These are phyloP conservation scores for Masnerella sp. DNA, from an alignment of 2,888 invertebrate species.

Conservation along the genomic window DNA sequence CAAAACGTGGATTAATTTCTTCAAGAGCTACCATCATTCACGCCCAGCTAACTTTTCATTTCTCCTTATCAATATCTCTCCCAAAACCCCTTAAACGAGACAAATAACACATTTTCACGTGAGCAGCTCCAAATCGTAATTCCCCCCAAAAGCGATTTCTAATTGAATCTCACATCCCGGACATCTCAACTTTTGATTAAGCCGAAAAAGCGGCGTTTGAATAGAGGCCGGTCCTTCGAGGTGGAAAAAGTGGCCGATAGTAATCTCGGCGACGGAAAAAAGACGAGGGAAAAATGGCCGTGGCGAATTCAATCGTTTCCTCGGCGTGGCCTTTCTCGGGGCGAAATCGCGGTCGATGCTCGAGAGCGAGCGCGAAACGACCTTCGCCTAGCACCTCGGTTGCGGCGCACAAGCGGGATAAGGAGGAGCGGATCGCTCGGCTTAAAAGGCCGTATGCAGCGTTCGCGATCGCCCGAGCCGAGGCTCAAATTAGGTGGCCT, in stretches of 20 bases:
- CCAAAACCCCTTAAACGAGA: too few species aligned
- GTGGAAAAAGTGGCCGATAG: constrained; percentile 35
- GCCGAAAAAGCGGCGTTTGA: too few species aligned
- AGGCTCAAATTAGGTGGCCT: constrained; percentile 62
- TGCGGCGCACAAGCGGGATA: constrained; percentile 59
- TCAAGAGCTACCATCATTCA: too few species aligned
- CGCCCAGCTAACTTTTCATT: too few species aligned
- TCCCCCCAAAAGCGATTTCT: too few species aligned
- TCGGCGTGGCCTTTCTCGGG: constrained; percentile 47
- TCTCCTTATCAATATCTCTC: too few species aligned
- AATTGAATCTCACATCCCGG: too few species aligned
- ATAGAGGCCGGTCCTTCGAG: constrained; percentile 14
- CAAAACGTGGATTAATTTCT: too few species aligned
- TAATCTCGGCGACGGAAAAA: constrained; percentile 44
- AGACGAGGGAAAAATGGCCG: constrained; percentile 43
- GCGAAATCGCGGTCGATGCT: constrained; percentile 57
- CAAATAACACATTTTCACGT: too few species aligned
- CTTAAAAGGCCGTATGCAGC: constrained; percentile 54
- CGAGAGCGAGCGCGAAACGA: constrained; percentile 58
- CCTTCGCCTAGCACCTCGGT: constrained; percentile 63
- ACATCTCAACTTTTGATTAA: too few species aligned
- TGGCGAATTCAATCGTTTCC: constrained; percentile 54
- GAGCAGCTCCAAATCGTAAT: too few species aligned
- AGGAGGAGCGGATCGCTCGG: constrained; percentile 54
- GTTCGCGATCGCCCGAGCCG: constrained; percentile 57